These are phyloP conservation scores for Diploptera punctata DNA, from an alignment of 2,888 invertebrate species.

Conservation along the genomic window DNA sequence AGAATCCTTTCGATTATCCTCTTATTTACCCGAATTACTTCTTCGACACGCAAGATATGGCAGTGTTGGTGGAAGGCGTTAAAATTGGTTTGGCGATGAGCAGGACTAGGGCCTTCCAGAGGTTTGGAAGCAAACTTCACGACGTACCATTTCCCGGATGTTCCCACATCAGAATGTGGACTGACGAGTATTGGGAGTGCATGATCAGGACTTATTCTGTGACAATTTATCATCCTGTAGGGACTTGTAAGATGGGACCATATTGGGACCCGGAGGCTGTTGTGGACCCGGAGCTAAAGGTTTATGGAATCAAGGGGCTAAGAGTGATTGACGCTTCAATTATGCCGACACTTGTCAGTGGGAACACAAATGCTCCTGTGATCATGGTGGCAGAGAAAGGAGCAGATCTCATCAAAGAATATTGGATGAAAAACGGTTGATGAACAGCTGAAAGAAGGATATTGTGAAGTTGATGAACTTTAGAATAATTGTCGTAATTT, in stretches of 20 bases:
- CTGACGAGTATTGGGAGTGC: constrained; percentile 86
- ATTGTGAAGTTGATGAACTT: neutral
- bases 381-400: constrained; percentile 94
- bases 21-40: constrained; percentile 93
- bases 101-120: constrained; percentile 67
- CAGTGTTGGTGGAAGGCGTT: constrained; percentile 82
- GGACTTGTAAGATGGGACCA: constrained; percentile 90
- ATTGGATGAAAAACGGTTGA: constrained; percentile 61
- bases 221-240: constrained; percentile 87
- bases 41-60: constrained; percentile 77
- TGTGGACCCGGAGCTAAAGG: constrained; percentile 67
- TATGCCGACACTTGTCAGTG: constrained; percentile 85
- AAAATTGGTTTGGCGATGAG: constrained; percentile 85
- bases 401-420: constrained; percentile 85
- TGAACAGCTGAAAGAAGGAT: neutral
- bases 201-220: constrained; percentile 83
- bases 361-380: constrained; percentile 85
- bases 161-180: constrained; percentile 67
- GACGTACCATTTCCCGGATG: constrained; percentile 80
- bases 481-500: neutral
- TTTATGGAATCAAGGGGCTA: constrained; percentile 79
- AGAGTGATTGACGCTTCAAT: constrained; percentile 86
- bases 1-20: constrained; percentile 87
- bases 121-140: constrained; percentile 73
- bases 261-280: constrained; percentile 85